phyloP scores from a whole-genome alignment of 2,113 vertebrate species.

The Melierax canorus region DNA sequence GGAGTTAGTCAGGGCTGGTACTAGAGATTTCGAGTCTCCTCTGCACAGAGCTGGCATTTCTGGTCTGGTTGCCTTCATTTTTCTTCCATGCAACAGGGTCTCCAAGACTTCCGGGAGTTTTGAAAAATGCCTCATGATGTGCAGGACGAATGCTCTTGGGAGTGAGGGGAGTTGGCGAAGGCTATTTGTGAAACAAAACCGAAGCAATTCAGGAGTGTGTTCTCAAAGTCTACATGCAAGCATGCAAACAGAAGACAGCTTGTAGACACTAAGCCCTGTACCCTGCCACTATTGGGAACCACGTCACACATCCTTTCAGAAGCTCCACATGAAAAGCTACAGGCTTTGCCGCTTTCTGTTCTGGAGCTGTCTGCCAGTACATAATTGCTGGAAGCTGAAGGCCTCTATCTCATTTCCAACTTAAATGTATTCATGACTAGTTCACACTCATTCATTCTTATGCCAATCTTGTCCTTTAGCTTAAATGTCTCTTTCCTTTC shows the following conservation, averaged over 20 bases:
- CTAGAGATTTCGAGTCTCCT: constrained; percentile 87
- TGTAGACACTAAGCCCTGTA: not conserved
- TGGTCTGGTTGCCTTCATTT: constrained; percentile 65
- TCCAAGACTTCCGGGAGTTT: constrained; percentile 83
- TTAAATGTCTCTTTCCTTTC: not conserved
- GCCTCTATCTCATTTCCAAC: not conserved
- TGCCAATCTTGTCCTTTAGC: not conserved
- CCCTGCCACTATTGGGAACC: not conserved
- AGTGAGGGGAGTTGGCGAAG: constrained; percentile 78
- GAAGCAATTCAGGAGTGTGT: not conserved
- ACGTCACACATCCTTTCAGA: not conserved
- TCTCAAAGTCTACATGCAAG: not conserved
- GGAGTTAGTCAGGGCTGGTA: constrained; percentile 44
- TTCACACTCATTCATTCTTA: not conserved
- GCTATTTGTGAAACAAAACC: constrained; percentile 31
- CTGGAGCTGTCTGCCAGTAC: not conserved
- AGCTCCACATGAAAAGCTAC: not conserved
- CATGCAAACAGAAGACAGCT: not conserved
- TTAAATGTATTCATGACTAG: not conserved
- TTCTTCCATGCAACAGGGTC: constrained; percentile 62
- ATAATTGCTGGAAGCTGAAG: not conserved
- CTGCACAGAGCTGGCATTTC: constrained; percentile 80
- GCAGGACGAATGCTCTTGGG: constrained; percentile 75
- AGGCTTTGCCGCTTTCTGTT: not conserved
- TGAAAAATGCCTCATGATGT: constrained; percentile 84